A percentile compares a stretch with the other conserved stretches of the same genome.
phyloP scores from a whole-genome alignment of 1,140 invertebrate species.

The Monomorium pharaonis region DNA sequence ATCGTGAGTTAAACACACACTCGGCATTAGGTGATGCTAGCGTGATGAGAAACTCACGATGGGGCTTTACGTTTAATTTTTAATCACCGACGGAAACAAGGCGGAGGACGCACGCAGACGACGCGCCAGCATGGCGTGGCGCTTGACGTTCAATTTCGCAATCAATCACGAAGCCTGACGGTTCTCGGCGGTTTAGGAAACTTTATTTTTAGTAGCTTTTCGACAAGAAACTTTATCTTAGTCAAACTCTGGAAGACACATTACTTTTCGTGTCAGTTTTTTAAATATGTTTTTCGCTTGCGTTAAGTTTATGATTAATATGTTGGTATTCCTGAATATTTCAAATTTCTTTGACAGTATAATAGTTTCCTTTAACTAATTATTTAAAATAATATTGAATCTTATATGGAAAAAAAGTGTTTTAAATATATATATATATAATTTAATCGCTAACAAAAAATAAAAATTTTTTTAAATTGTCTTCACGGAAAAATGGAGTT shows the following conservation, averaged over 20 bases:
- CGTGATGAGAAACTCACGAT: constrained; percentile 7
- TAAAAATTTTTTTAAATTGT: too few species aligned
- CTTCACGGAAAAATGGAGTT: too few species aligned
- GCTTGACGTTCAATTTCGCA: not conserved
- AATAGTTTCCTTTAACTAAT: too few species aligned
- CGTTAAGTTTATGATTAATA: too few species aligned
- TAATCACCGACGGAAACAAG: not conserved
- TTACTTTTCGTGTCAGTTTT: not conserved
- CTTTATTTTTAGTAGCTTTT: not conserved
- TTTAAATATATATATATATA: too few species aligned
- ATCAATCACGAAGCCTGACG: not conserved
- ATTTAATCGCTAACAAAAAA: too few species aligned
- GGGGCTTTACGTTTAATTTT: not conserved
- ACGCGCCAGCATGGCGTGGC: not conserved
- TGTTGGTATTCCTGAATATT: too few species aligned
- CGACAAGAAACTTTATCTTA: not conserved
- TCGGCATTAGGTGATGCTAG: not conserved
- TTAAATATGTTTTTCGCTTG: not conserved
- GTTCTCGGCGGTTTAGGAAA: not conserved
- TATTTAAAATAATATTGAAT: too few species aligned
- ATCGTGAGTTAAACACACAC: not conserved
- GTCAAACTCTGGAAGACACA: not conserved
- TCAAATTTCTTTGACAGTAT: too few species aligned
- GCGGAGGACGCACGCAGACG: not conserved
- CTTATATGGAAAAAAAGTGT: too few species aligned